Evolutionary conservation across 2,888 invertebrate genomes (phyloP), one percentile per base, ranked within the genome.

Genomic region (Tupiocoris notatus): DNA sequence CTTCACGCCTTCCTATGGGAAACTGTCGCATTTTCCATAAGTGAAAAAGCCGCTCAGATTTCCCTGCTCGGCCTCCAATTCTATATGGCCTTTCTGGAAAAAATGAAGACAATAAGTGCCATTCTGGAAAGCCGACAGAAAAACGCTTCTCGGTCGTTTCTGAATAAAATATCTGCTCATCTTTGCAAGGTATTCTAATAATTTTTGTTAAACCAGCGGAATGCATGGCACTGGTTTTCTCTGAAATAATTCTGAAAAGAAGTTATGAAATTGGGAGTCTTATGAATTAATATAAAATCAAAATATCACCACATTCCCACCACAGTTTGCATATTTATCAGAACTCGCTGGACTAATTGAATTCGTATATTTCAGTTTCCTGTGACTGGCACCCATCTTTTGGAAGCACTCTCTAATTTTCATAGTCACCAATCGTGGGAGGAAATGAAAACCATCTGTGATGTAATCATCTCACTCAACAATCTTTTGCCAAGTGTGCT

Each of bases 141-240:
- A 9, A 21, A 12, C 21, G 3, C 17, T 2, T 54, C 18, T 7
- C 61, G 62, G 1, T 20, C 22, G 2, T 73, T 12, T 25, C 16
- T 73, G 1, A 12, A 61, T 62, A 61, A 63, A 62, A 39, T 73
- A 17, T 39, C 73, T 1, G 63, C 23, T 25, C 39, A 73, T 62
- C 63, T 73, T 9, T 16, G 62, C 62, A 62, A 3, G 20, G 73
- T 73, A 22, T n/a, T n/a, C n/a, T n/a, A n/a, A n/a, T n/a, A n/a
- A n/a, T n/a, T n/a, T n/a, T n/a, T n/a, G n/a, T n/a, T n/a, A n/a
- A n/a, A n/a, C n/a, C n/a, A n/a, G n/a, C n/a, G n/a, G n/a, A n/a
- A n/a, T n/a, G n/a, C n/a, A n/a, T n/a, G n/a, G n/a, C n/a, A n/a
- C n/a, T n/a, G n/a, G n/a, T n/a, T n/a, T n/a, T n/a, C n/a, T n/a